A percentile compares a stretch with the other conserved stretches of the same genome.
Evolutionary conservation across 2,113 vertebrate species (phyloP).

Genomic region (Siphamia tubifer): DNA sequence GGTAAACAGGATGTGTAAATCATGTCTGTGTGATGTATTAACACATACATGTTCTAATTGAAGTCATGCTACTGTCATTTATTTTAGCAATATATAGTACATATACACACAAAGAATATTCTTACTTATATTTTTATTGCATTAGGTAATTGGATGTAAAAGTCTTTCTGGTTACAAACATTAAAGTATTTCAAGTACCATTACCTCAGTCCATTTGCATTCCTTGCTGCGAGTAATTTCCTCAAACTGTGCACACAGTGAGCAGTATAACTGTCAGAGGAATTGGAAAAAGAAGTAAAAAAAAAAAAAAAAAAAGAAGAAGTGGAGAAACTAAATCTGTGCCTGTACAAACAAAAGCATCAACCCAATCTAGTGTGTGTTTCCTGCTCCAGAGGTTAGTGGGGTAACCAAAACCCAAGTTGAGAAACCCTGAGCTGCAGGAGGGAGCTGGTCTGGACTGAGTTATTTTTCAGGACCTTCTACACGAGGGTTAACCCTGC

Average conservation of each 20-base stretch:
- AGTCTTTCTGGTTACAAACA: background rate
- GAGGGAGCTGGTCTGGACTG: conserved; percentile 38
- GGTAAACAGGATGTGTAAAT: conserved; percentile 69
- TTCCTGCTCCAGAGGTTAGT: conserved; percentile 66
- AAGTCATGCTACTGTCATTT: too few relatives aligned
- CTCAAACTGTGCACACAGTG: conserved; percentile 41
- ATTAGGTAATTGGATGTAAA: background rate
- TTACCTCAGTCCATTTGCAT: conserved; percentile 35
- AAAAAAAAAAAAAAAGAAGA: conserved; percentile 1
- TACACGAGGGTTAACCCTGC: conserved; percentile 25
- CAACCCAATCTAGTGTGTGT: conserved; percentile 43
- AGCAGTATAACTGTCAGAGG: conserved; percentile 40
- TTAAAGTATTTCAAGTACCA: conserved; percentile 3
- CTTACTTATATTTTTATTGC: background rate
- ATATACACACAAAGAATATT: too few relatives aligned
- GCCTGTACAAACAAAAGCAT: conserved; percentile 65
- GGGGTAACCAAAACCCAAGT: conserved; percentile 46
- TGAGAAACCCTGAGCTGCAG: conserved; percentile 48
- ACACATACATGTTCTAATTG: too few relatives aligned
- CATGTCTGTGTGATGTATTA: too few relatives aligned
- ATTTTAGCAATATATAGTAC: too few relatives aligned
- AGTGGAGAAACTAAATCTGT: conserved; percentile 45
- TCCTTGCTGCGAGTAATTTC: conserved; percentile 41
- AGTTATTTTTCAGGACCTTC: conserved; percentile 57
- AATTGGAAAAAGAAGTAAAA: conserved; percentile 45